phyloP scores from a whole-genome alignment of 2,113 vertebrate species.

The Podocnemis expansa region DNA sequence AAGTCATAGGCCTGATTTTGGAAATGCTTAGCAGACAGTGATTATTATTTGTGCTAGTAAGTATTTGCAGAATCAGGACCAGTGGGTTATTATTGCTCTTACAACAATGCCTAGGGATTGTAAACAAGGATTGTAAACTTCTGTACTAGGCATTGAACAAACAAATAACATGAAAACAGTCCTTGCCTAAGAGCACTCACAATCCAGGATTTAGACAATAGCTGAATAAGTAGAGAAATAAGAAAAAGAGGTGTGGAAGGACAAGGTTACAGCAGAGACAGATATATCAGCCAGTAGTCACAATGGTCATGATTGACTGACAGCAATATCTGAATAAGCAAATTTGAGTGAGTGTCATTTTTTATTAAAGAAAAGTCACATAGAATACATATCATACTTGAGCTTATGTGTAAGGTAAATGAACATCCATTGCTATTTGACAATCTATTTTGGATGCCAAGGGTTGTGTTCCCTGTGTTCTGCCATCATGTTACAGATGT shows the following conservation, averaged over 20 bases:
- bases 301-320: neutral
- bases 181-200: neutral
- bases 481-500: conserved; percentile 32
- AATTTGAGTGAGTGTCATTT: neutral
- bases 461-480: neutral
- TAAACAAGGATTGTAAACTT: conserved; percentile 35
- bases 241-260: neutral
- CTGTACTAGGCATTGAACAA: neutral
- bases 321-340: neutral
- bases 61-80: conserved; percentile 41
- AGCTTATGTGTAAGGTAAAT: neutral
- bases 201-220: neutral
- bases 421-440: neutral
- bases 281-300: neutral
- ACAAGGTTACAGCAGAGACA: neutral
- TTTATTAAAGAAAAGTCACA: neutral
- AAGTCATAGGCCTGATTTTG: conserved; percentile 42
- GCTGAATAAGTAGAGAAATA: neutral
- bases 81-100: neutral
- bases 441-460: neutral
- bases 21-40: neutral
- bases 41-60: conserved; percentile 20
- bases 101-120: neutral
- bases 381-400: neutral
- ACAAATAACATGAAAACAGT: neutral